Evolutionary conservation across 2,888 invertebrate genomes (phyloP).

Genomic region (Monochamus alternatus): DNA sequence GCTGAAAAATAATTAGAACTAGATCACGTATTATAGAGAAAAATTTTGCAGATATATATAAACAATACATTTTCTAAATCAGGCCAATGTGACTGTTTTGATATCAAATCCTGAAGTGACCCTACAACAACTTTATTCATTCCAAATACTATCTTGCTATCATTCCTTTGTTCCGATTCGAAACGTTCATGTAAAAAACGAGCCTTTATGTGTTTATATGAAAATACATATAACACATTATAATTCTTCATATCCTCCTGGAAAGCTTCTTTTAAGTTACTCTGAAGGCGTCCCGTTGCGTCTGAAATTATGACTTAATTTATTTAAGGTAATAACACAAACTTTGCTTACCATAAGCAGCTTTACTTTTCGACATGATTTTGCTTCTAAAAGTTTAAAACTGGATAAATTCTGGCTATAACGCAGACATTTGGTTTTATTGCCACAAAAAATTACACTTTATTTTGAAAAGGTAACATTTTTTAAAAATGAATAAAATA

Average conservation of each 20-base stretch:
- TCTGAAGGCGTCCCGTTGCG: no score
- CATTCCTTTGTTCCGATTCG: not conserved
- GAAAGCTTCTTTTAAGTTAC: no score
- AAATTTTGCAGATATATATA: not conserved
- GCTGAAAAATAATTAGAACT: not conserved
- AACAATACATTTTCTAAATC: not conserved
- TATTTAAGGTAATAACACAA: no score
- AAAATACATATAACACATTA: conserved; percentile 15
- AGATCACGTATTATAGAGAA: not conserved
- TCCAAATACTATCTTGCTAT: not conserved
- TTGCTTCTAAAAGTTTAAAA: no score
- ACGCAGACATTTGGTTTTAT: no score
- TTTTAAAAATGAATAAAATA: no score
- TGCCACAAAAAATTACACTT: no score
- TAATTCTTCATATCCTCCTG: not conserved
- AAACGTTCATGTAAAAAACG: not conserved
- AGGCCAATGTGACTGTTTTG: not conserved
- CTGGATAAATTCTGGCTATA: no score
- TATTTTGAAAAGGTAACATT: no score
- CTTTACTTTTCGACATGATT: no score
- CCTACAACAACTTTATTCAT: not conserved
- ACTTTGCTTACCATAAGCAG: no score
- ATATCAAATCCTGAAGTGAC: not conserved
- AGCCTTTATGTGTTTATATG: not conserved
- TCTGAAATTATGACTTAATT: no score